phyloP scores from a whole-genome alignment of 23 tunicate species.

The Styela plicata region DNA sequence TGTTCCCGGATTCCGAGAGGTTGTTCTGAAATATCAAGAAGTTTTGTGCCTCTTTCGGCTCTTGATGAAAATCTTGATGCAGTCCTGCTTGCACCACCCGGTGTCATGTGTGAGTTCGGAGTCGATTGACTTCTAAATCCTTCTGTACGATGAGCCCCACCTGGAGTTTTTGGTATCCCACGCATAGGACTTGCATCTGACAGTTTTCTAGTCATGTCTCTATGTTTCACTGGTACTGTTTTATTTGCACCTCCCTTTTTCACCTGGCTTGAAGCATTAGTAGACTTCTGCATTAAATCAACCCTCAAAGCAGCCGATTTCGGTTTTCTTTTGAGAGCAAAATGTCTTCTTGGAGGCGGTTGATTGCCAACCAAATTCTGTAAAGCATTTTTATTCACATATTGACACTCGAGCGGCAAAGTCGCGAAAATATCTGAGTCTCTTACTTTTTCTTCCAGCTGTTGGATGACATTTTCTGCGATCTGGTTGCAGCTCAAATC shows the following conservation, averaged over 20 bases:
- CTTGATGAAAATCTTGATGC: conserved; percentile 25
- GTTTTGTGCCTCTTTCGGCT: conserved; percentile 84
- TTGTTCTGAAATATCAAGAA: conserved; percentile 90
- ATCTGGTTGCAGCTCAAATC: conserved; percentile 58
- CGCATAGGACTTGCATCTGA: conserved; percentile 61
- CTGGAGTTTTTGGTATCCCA: conserved; percentile 38
- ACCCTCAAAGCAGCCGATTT: conserved; percentile 86
- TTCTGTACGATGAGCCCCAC: conserved; percentile 34
- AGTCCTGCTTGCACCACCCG: conserved; percentile 9
- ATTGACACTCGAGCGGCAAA: conserved; percentile 83
- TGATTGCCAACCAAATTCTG: conserved; percentile 70
- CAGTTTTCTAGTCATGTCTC: conserved; percentile 77
- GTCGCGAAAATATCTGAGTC: conserved; percentile 61
- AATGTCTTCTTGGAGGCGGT: conserved; percentile 70
- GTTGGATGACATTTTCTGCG: conserved; percentile 75
- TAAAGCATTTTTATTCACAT: conserved; percentile 69
- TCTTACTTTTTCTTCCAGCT: conserved; percentile 75
- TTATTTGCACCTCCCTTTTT: conserved; percentile 59
- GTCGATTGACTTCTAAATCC: conserved; percentile 40
- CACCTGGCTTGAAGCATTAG: conserved; percentile 68
- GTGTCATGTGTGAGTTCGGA: conserved; percentile 6
- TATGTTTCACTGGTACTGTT: conserved; percentile 76
- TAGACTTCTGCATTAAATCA: conserved; percentile 66
- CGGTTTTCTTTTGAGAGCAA: conserved; percentile 74
- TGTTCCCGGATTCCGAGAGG: conserved; percentile 68